phyloP scores from a whole-genome alignment of 2,888 invertebrate species.

The Oxycera nigricornis region DNA sequence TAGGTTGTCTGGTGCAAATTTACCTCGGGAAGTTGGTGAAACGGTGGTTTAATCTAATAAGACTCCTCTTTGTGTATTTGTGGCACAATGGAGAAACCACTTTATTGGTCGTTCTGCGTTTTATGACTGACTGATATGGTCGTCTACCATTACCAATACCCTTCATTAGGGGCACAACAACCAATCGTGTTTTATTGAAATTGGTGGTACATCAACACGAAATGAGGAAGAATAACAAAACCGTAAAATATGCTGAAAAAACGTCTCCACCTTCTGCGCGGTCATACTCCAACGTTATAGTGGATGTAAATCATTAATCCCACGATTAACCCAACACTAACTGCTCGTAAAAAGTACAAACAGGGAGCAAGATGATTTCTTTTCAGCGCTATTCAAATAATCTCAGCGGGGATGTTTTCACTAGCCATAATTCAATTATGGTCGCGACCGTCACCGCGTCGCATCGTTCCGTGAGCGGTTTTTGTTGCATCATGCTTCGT shows the following conservation, averaged over 20 bases:
- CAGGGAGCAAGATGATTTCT: constrained; percentile 17
- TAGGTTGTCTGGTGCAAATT: not conserved
- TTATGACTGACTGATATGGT: too few relatives aligned
- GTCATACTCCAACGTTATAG: not conserved
- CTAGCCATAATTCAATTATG: constrained; percentile 38
- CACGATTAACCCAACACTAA: constrained; percentile 21
- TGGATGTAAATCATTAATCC: constrained; percentile 28
- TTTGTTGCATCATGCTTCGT: constrained; percentile 22
- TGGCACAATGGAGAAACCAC: too few relatives aligned
- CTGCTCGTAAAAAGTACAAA: constrained; percentile 32
- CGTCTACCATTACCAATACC: too few relatives aligned
- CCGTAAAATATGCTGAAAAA: not conserved
- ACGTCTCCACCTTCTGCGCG: not conserved
- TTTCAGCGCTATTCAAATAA: constrained; percentile 31
- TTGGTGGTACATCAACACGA: too few relatives aligned
- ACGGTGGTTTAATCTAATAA: constrained; percentile 33
- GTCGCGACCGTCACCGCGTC: too few relatives aligned
- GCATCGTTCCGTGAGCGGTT: constrained; percentile 14
- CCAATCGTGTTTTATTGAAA: too few relatives aligned
- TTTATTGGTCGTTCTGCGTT: too few relatives aligned
- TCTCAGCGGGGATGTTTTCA: constrained; percentile 36
- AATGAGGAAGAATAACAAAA: not conserved
- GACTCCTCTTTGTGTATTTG: too few relatives aligned
- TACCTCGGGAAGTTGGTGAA: constrained; percentile 5
- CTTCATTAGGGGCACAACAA: too few relatives aligned